These are phyloP conservation scores for Gandaritis pyraliata DNA, from an alignment of 2,888 invertebrate genomes.

Conservation along the genomic window DNA sequence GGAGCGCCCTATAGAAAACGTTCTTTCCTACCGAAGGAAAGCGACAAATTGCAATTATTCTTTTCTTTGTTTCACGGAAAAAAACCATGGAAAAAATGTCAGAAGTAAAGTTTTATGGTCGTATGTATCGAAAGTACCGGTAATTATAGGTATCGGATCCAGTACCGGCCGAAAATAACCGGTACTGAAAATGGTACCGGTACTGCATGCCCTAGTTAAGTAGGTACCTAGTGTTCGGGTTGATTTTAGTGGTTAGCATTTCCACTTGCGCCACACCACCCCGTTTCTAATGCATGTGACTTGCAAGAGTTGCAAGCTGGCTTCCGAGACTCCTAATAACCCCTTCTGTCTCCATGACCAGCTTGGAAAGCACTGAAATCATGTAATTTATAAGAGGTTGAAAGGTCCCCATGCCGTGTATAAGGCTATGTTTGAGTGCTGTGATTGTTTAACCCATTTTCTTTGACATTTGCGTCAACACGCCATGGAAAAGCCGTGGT, in stretches of 20 bases:
- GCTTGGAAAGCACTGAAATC: constrained; percentile 22
- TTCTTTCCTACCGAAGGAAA: no score
- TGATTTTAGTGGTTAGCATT: not conserved
- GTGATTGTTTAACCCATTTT: constrained; percentile 25
- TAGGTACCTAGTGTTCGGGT: no score
- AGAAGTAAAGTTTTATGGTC: no score
- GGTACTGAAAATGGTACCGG: no score
- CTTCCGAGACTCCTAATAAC: constrained; percentile 53
- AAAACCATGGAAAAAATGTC: no score
- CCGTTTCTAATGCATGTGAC: constrained; percentile 72
- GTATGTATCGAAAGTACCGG: no score
- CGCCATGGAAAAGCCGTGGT: constrained; percentile 15
- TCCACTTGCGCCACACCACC: constrained; percentile 45
- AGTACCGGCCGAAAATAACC: no score
- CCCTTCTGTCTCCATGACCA: constrained; percentile 50
- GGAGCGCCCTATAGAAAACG: no score
- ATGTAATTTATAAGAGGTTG: constrained; percentile 18
- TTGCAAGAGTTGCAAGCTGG: constrained; percentile 65
- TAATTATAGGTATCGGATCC: no score
- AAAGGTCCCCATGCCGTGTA: constrained; percentile 16
- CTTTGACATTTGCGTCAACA: constrained; percentile 19
- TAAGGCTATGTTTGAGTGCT: constrained; percentile 20
- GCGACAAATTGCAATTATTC: no score
- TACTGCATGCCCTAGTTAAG: no score
- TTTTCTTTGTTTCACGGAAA: no score